Base-by-base conservation (phyloP, 2,113 vertebrate genomes). In the Microtus montanus region DNA sequence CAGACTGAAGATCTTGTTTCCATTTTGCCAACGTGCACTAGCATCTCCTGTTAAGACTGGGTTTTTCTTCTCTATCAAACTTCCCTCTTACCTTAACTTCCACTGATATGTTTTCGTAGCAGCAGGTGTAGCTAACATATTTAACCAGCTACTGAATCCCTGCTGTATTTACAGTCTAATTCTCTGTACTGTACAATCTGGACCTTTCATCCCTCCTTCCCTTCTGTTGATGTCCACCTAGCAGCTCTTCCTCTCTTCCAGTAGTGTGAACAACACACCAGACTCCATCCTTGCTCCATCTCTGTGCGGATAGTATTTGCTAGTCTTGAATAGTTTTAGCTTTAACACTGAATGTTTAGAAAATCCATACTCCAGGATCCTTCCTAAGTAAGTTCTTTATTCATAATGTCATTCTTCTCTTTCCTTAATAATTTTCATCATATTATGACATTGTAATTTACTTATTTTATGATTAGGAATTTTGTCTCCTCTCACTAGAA, bases 401-500 rank as follows among this genome's bases (percentile, higher is more conserved):
- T 54, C 7, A 19, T 64, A 85, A 75, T 90, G 63, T 63, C 1
- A 54, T 5, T 84, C 3, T 9, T 74, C 66, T 86, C 4, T 47
- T 66, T 82, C 24, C 77, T 88, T 66, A 71, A 68, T 79, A 90
- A 92, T 87, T 41, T 20, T 86, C 63, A n/a, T 35, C 66, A 91
- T 70, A 58, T 80, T 95, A 92, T 13, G 75, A 66, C 77, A 7
- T 7, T 66, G 3, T 68, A 73, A 68, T 95, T 63, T 75, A 64
- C 49, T 89, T 92, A 79, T 63, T 63, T 91, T 74, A 52, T 54
- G 24, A 71, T 84, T 61, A 54, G 26, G 0, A 52, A 41, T 71
- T 28, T 85, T 47, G 24, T 61, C 11, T 91, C 0, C 26, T 35
- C 61, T 73, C 58, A 96, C 89, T 91, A 61, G 41, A 26, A 91